phyloP scores from a whole-genome alignment of 2,888 invertebrate genomes.

The Cephalotes varians region DNA sequence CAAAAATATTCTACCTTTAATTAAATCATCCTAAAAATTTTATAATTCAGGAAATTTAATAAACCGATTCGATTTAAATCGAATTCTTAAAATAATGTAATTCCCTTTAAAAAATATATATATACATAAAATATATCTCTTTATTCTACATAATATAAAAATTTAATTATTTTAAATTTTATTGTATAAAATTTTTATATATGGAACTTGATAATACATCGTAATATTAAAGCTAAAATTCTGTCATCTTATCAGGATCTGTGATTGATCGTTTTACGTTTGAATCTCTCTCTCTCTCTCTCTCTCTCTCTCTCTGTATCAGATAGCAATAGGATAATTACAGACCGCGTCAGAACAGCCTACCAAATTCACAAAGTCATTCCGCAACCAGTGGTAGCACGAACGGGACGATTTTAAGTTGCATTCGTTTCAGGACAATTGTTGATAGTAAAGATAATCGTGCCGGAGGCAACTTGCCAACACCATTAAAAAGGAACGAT shows the following conservation, averaged over 20 bases:
- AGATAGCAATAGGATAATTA: slow-evolving; percentile 30
- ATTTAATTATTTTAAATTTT: slow-evolving; percentile 1
- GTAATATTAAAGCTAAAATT: neutral
- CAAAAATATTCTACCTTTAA: neutral
- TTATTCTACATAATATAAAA: neutral
- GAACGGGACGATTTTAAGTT: slow-evolving; percentile 58
- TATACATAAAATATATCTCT: neutral
- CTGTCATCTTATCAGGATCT: neutral
- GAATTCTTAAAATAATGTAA: neutral
- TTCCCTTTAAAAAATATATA: neutral
- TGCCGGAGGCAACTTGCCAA: slow-evolving; percentile 64
- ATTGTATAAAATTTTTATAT: neutral
- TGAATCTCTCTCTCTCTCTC: too few species aligned
- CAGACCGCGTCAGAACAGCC: neutral
- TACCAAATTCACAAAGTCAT: neutral
- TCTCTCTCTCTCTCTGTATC: too few species aligned
- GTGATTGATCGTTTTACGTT: slow-evolving; percentile 16
- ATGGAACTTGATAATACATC: neutral
- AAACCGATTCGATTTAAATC: neutral
- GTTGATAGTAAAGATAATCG: slow-evolving; percentile 25
- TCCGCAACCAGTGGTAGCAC: slow-evolving; percentile 49
- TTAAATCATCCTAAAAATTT: neutral
- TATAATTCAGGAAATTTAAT: neutral
- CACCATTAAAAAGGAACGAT: slow-evolving; percentile 62
- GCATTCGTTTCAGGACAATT: slow-evolving; percentile 49